phyloP scores from a whole-genome alignment of 2,888 invertebrate species.

The Tetragnatha montana region DNA sequence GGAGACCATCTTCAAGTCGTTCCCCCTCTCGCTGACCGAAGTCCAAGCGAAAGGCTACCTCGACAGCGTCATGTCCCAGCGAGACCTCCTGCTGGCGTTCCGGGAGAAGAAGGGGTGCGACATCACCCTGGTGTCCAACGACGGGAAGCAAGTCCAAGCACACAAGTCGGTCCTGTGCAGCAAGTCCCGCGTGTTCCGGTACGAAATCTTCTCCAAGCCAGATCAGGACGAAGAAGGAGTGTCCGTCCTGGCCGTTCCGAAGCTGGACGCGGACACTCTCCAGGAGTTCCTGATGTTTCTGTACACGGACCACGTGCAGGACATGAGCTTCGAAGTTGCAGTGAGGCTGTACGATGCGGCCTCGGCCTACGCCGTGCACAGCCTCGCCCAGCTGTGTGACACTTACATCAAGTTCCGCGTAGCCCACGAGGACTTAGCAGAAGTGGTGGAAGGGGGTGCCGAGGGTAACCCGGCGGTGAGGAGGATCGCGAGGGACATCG shows the following conservation, averaged over 20 bases:
- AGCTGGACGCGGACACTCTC: not conserved
- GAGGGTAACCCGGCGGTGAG: too few species aligned
- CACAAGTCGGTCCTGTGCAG: not conserved
- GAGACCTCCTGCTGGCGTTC: not conserved
- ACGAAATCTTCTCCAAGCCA: not conserved
- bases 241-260: not conserved
- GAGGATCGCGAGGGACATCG: too few species aligned
- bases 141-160: not conserved
- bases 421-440: not conserved
- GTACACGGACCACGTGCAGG: slow-evolving; percentile 2
- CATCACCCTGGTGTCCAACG: not conserved
- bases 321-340: not conserved
- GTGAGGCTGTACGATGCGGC: not conserved
- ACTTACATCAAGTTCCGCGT: not conserved
- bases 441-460: too few species aligned
- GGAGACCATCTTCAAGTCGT: not conserved
- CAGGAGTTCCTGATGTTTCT: slow-evolving; percentile 2
- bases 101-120: not conserved
- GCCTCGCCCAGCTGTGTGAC: not conserved
- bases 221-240: not conserved
- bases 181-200: not conserved
- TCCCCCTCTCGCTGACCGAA: not conserved
- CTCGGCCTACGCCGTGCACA: not conserved
- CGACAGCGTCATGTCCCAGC: not conserved
- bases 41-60: not conserved